These are phyloP conservation scores for Agrotis ipsilon DNA, from an alignment of 2,888 invertebrate genomes.

Conservation along the genomic window DNA sequence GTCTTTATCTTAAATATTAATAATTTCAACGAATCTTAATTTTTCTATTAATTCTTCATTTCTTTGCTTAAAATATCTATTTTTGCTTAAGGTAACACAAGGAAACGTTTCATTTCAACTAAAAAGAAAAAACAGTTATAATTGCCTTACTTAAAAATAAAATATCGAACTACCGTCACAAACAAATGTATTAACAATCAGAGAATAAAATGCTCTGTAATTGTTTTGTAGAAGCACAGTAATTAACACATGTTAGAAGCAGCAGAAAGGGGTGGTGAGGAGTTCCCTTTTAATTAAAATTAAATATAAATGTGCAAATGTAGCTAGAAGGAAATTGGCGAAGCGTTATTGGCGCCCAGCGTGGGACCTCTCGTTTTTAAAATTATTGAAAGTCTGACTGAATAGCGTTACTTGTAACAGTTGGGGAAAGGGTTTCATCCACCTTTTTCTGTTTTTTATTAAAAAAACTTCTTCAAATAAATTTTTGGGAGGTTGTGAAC, in stretches of 20 bases:
- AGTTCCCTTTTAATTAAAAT: constrained; percentile 39
- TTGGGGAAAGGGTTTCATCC: neutral
- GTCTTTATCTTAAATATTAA: neutral
- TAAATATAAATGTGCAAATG: constrained; percentile 30
- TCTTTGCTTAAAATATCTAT: neutral
- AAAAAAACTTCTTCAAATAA: neutral
- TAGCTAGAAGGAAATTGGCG: constrained; percentile 4
- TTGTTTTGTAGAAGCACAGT: constrained; percentile 21
- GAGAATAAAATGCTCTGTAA: neutral
- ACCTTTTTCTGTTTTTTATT: neutral
- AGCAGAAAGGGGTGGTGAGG: constrained; percentile 11
- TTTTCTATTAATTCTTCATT: neutral
- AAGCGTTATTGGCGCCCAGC: constrained; percentile 48
- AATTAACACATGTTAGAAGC: constrained; percentile 45
- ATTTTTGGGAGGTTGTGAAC: neutral
- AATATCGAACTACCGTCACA: constrained; percentile 13
- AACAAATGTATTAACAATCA: constrained; percentile 3
- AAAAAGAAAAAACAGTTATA: too few relatives aligned
- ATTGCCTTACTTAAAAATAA: neutral
- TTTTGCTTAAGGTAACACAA: neutral
- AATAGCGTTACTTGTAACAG: neutral
- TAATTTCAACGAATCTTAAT: neutral
- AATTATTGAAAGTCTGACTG: neutral
- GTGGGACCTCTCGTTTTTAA: constrained; percentile 21
- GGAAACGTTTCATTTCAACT: neutral